phyloP scores from a whole-genome alignment of 2,888 invertebrate species.

The Campoplex capitator region DNA sequence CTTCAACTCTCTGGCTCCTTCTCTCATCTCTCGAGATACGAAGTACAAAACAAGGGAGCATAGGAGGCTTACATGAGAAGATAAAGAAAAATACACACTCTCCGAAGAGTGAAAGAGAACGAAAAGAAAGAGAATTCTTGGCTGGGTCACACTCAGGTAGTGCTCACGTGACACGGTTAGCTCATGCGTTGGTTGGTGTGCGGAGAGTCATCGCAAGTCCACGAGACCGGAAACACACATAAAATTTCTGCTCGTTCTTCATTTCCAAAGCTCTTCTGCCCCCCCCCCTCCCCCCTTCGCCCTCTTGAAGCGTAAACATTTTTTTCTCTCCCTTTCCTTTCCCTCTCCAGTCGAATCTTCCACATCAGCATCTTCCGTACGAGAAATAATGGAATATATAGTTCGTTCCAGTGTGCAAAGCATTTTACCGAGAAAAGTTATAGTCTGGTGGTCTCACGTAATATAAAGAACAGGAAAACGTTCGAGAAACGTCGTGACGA shows the following conservation, averaged over 20 bases:
- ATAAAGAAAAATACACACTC: conserved; percentile 47
- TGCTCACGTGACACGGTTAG: conserved; percentile 19
- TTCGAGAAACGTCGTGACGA: neutral
- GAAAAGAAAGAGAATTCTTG: conserved; percentile 9
- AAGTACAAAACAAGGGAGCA: conserved; percentile 42
- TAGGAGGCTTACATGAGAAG: conserved; percentile 17
- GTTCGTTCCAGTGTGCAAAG: neutral
- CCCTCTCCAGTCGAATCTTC: conserved; percentile 11
- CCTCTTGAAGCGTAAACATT: conserved; percentile 26
- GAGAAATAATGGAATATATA: conserved; percentile 19
- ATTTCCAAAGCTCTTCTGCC: conserved; percentile 2
- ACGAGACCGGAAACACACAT: conserved; percentile 38
- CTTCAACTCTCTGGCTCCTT: conserved; percentile 13
- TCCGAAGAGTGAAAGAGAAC: conserved; percentile 3
- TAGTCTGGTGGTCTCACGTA: conserved; percentile 6
- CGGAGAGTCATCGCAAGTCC: conserved; percentile 15
- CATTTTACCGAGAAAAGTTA: conserved; percentile 27
- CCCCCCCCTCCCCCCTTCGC: neutral
- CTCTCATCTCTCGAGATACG: conserved; percentile 28
- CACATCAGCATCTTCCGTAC: neutral
- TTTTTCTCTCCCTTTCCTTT: conserved; percentile 18
- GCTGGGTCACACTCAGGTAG: conserved; percentile 50
- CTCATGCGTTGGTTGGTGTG: conserved; percentile 3
- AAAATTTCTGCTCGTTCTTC: conserved; percentile 28
- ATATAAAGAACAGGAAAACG: conserved; percentile 15